These are phyloP conservation scores for Tolmerus cingulatus DNA, from an alignment of 2,888 invertebrate genomes.

Conservation along the genomic window DNA sequence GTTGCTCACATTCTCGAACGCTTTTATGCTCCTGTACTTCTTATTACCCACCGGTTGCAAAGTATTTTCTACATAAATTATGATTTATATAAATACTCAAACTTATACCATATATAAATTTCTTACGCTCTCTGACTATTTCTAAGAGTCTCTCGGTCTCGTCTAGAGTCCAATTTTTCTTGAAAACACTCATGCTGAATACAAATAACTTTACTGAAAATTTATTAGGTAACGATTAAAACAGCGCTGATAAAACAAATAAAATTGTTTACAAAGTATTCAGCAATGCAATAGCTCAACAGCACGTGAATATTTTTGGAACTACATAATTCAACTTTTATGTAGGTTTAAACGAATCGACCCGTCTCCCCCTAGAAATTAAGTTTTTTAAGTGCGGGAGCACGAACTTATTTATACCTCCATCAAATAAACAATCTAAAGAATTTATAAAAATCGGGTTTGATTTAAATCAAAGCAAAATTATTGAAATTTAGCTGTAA, in stretches of 20 bases:
- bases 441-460: not conserved
- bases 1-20: not conserved
- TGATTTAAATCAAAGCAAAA: not conserved
- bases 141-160: not conserved
- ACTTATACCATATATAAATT: not conserved
- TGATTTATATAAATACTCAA: not conserved
- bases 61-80: not conserved
- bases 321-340: too few species aligned
- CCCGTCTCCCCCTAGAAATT: not conserved
- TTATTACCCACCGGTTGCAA: not conserved
- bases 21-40: not conserved
- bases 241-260: too few species aligned
- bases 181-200: not conserved
- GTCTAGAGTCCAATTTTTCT: not conserved
- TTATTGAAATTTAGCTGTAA: not conserved
- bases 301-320: too few species aligned
- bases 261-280: not conserved
- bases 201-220: not conserved
- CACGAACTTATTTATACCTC: not conserved
- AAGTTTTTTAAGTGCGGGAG: not conserved
- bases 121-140: not conserved
- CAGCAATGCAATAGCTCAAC: not conserved
- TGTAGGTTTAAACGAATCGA: not conserved
- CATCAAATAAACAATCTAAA: not conserved
- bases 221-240: not conserved